Base-by-base conservation (phyloP, 2,888 invertebrate genomes). In the Phalangium opilio region DNA sequence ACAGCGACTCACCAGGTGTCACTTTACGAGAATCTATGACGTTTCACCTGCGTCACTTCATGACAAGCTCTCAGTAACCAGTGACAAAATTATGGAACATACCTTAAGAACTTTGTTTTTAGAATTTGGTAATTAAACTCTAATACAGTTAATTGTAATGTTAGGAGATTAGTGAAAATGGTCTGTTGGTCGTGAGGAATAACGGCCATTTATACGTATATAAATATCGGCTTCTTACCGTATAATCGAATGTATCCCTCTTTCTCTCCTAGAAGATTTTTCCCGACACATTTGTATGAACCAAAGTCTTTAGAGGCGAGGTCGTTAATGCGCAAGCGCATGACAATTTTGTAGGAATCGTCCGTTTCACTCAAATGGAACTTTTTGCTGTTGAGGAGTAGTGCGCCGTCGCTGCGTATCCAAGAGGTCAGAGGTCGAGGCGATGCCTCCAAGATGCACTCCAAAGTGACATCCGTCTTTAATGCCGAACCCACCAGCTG, bases 401-500 rank as follows among this genome's bases (percentile, higher is more conserved):
- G 14, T 35, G 20, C 14, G 3, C 41, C 43, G 35, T 50, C 50
- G 17, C 40, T 35, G 2, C 52, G 35, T n/a, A 52, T 45, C 52
- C 52, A 52, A 11, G 45, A 45, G 12, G 52, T 52, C 11, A 47
- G 3, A 10, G 52, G 52, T 18, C 14, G 32, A n/a, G 52, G 52
- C 15, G 45, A 48, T 39, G 50, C 50, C 44, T 52, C 50, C 19
- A 48, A 40, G 10, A 38, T 32, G 39, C 52, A 52, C 33, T 52
- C 50, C 20, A 52, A 36, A 3, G 47, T 36, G 1, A 50, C 52
- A 41, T 50, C 47, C 33, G 44, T 51, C 1, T 45, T 50, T 17
- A 41, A 35, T 1, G 41, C 33, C n/a, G 50, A 43, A 11, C 52
- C 52, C 12, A 52, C 43, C 5, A 51, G 34, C 38, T 50, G 50